Base-by-base conservation (phyloP, 2,888 invertebrate genomes). In the Apamea monoglypha region DNA sequence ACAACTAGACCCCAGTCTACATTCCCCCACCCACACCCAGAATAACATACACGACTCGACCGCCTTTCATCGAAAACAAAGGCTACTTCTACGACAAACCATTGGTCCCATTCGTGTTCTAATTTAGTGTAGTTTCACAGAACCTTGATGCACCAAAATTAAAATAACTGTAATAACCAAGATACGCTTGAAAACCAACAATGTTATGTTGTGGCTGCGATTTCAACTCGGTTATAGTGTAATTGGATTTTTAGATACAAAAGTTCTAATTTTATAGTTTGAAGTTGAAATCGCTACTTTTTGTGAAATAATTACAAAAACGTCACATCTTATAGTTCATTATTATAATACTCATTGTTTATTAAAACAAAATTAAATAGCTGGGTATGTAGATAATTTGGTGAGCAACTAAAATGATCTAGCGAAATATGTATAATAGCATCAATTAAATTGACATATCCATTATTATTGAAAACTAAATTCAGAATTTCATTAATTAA, bases 81-180 rank as follows among this genome's bases (percentile, higher is more conserved):
- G 97, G 95, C 1, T 97, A 97, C 84, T 96, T 92, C 90, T 97
- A 97, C 93, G 96, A 97, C 80, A 93, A 93, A 90, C 97, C 97
- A 16, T 85, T 89, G 73, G 96, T 97, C 89, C 95, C 96, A 56
- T 97, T 97, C 86, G 94, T 94, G 75, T 97, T 94, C 88, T 97
- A 95, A 94, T 85, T 86, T 92, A 93, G 83, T 83, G 80, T 85
- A 85, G 50, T 80, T 47, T 36, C 63, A 64, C n/a, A 74, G 81
- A 61, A 72, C 82, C 70, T 85, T 85, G 83, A 88, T 90, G 87
- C 91, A 87, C 85, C 87, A 83, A 88, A 82, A 72, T 78, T 80
- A 16, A 32, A 56, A 69, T 56, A 29, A 59, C 25, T 56, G 7
- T 56, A 56, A 53, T n/a, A 29, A 18, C 12, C 14, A 50, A 59